Percentiles rank a stretch among this genome's conserved stretches.
Conservation (phyloP, 2,113 vertebrate species). For the Myiozetetes cayanensis region DNA sequence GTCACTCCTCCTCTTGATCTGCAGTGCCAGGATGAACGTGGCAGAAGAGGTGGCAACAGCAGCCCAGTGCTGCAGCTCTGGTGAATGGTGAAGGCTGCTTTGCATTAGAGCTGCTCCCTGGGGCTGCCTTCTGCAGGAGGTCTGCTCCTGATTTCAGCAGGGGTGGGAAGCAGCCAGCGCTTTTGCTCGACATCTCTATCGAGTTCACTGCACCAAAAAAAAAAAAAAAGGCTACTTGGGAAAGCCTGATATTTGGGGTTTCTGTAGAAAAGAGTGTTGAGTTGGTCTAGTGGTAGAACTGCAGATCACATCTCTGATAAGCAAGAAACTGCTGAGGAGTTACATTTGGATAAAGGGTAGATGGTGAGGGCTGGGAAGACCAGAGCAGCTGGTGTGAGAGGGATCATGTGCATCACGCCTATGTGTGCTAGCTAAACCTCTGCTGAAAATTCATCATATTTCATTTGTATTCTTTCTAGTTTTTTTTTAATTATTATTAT, state of each 20-base stretch:
- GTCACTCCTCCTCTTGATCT: not conserved
- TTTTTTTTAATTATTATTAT: not conserved
- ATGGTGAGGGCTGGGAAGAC: not conserved
- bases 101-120: not conserved
- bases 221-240: not conserved
- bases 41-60: not conserved
- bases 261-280: not conserved
- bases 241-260: not conserved
- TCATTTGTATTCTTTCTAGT: not conserved
- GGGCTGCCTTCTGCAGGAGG: not conserved
- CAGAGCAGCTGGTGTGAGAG: not conserved
- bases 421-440: accelerated
- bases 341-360: not conserved
- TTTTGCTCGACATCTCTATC: not conserved
- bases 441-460: not conserved
- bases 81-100: not conserved
- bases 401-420: not conserved
- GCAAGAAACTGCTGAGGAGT: not conserved
- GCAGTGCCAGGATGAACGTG: not conserved
- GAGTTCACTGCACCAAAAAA: not conserved
- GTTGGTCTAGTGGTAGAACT: not conserved
- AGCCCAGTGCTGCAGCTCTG: accelerated
- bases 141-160: not conserved
- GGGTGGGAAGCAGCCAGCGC: not conserved
- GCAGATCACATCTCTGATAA: not conserved